Evolutionary conservation across 2,113 vertebrate species (phyloP), one percentile per base, ranked within the genome.

Genomic region (Amia ocellicauda): DNA sequence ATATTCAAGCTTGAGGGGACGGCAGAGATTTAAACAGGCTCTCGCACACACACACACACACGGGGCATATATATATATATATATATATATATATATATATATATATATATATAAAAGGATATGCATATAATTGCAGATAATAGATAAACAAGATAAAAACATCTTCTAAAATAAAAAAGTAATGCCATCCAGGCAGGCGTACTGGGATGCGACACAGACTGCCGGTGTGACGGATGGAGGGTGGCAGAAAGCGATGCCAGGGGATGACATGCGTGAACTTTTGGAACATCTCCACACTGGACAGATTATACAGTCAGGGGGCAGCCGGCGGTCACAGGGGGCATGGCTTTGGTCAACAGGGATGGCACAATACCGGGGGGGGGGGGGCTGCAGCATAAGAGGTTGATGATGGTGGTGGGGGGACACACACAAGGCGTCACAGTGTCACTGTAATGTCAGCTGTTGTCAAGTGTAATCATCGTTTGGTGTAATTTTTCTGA

Each of bases 401-500:
- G 58, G 31, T 4, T 40, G 65, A 13, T 52, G 23, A 26, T 11
- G 66, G 43, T 59, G 36, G 29, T 57, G 52, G 41, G 27, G 54
- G 23, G 64, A 8, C 63, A 62, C 3, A 22, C 28, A 50, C 23
- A 24, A 79, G 76, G 80, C 78, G 60, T 79, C 67, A 75, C 56
- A 67, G 76, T 80, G 80, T 86, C 84, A 78, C 68, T 7, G 41
- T 82, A 80, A 85, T 86, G 86, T 87, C 88, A 87, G 78, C 65
- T 61, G 14, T 71, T 81, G 86, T 89, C 86, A 86, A 71, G 71
- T 82, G 76, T 58, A 79, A 89, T 90, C 81, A 89, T 74, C 62
- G 83, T 89, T 86, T 71, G 68, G 71, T 84, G 62, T 84, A 83
- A 89, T 88, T 89, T n/a, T 89, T 90, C 86, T 89, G 83, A 89